Evolutionary conservation across 2,797 vertebrate genomes (phyloP).

Genomic region (Pantherophis vulpinus): DNA sequence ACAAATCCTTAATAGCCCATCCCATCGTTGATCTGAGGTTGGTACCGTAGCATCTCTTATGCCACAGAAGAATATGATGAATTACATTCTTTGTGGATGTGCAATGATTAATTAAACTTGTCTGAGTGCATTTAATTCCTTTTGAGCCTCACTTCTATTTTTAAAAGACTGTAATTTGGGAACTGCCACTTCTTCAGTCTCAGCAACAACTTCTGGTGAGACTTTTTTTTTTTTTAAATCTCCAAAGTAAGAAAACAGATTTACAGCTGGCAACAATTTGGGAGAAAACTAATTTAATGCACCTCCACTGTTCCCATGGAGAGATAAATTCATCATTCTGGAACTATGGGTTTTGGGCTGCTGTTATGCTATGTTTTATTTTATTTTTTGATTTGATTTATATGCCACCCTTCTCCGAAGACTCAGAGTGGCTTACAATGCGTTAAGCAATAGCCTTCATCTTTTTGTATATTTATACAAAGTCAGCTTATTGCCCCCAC

Average conservation of each 20-base stretch:
- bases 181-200: constrained; percentile 8
- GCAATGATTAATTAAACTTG: constrained; percentile 29
- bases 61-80: constrained; percentile 12
- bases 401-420: too few relatives aligned
- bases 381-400: too few relatives aligned
- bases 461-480: too few relatives aligned
- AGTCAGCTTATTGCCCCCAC: too few relatives aligned
- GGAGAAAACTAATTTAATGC: background rate
- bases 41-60: background rate
- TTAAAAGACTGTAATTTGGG: constrained; percentile 22
- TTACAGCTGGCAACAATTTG: background rate
- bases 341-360: background rate
- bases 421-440: too few relatives aligned
- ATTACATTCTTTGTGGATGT: constrained; percentile 16
- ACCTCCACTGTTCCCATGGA: background rate
- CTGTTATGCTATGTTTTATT: background rate
- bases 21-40: background rate
- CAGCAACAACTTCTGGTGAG: background rate
- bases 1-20: background rate
- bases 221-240: background rate
- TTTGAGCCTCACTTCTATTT: constrained; percentile 19
- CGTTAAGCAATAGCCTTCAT: too few relatives aligned
- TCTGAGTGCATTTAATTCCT: constrained; percentile 25
- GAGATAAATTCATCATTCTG: background rate
- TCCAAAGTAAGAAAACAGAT: background rate